Base-by-base conservation (phyloP, 2,797 vertebrate species). In the Telmatherina bonti region DNA sequence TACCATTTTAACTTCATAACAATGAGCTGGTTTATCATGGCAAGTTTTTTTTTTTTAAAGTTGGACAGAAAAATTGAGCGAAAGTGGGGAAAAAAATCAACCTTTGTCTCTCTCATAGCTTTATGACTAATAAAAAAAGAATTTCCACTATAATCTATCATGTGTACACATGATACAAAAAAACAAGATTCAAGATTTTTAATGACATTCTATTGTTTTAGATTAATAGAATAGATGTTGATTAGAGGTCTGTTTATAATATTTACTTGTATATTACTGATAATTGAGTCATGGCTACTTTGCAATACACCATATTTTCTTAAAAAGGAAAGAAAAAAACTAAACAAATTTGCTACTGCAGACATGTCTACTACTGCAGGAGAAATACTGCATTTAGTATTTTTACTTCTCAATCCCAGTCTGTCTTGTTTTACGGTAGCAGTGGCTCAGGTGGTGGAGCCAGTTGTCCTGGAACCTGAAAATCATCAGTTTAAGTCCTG, bases 1-100 rank as follows among this genome's bases (percentile, higher is more conserved):
- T 70, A 57, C 79, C 65, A 57, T 66, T 80, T 63, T 74, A 62
- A 76, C 72, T 83, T 68, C 6, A 63, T 33, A 35, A 68, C 62
- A 52, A 55, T 35, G 62, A 74, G 71, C 65, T 31, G 72, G 20
- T 76, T 81, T 67, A 78, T 81, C n/a, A 65, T 67, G 43, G n/a
- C 7, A 49, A 72, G 70, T n/a, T n/a, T 78, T 74, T 83, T 78
- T 68, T 56, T 43, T 16, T 15, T 4, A 43, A 43, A 43, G 20
- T 16, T 43, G 16, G 41, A 43, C 41, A 43, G 41, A 43, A 43
- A 33, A 33, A n/a, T 35, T 45, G 36, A 74, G 62, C 0, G n/a
- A 58, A 27, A 13, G 31, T 16, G 9, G 6, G 5, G 10, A n/a
- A n/a, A 36, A 47, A 45, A 15, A 66, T 54, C 51, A 59, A 70